Base-by-base conservation (phyloP, 2,113 vertebrate species). In the Loxodonta africana region DNA sequence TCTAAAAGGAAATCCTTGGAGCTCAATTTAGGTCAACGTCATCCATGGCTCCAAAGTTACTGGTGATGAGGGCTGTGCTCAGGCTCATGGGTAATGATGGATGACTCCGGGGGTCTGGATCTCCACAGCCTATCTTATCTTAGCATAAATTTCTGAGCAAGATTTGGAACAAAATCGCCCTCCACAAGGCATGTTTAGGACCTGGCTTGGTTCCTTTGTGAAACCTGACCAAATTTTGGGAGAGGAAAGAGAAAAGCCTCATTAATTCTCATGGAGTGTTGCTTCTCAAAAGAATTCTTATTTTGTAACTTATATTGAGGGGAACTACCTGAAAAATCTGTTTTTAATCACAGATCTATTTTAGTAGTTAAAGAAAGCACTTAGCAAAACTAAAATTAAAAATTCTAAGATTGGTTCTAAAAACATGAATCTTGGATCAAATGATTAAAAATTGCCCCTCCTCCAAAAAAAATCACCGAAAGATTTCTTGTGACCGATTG, bases 321-420 rank as follows among this genome's bases (percentile, higher is more conserved):
- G 25, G 33, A 77, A 90, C 81, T 26, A 80, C 88, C 21, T 60
- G 17, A 86, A 95, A 88, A 48, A 78, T 23, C 37, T 12, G 1
- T 20, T 74, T 95, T 95, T n/a, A 88, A 46, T 9, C 51, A 78
- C 0, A 62, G 21, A 57, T 77, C 60, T 87, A 78, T 73, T 80
- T 86, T 83, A 74, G 46, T 28, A 69, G 33, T 44, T 85, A 83
- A 92, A 96, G 44, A 77, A 83, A 65, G 82, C 33, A 94, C 51
- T 26, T 71, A 80, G 91, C 80, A 87, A 96, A 95, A 89, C 48
- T 51, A 51, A 95, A 94, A 46, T 51, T n/a, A 88, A 78, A 88
- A 86, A 84, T 46, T 71, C 28, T 71, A 85, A 96, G 57, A 78
- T 62, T 80, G 78, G 17, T 48, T 93, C 63, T 69, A 84, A 94